phyloP scores from a whole-genome alignment of 1,140 invertebrate genomes.

The Pogonognathellus flavescens region DNA sequence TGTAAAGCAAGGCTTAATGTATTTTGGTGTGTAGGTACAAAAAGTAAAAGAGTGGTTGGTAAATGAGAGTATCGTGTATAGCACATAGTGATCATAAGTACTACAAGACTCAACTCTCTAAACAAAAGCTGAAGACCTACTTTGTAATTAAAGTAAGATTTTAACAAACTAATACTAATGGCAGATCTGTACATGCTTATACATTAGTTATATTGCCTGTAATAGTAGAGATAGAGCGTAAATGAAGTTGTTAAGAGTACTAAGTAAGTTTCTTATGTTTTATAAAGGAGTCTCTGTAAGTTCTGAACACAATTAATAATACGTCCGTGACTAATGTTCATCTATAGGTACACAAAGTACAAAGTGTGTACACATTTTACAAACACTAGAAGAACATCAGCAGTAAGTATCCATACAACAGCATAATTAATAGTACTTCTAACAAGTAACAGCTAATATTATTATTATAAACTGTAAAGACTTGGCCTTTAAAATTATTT shows the following conservation, averaged over 20 bases:
- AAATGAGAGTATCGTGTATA: too few relatives aligned
- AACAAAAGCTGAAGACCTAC: neutral
- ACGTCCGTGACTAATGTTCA: slow-evolving; percentile 3
- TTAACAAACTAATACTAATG: neutral
- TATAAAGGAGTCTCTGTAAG: neutral
- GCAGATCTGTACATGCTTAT: too few relatives aligned
- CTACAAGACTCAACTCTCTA: neutral
- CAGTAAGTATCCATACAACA: too few relatives aligned
- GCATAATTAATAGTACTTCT: neutral
- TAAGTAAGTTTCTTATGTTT: neutral
- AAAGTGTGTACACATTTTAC: too few relatives aligned
- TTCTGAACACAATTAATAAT: neutral
- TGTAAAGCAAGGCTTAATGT: neutral
- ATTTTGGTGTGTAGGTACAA: neutral
- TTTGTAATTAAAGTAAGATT: slow-evolving; percentile 13
- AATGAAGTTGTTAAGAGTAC: slow-evolving; percentile 3
- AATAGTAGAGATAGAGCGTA: neutral
- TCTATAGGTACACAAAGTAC: neutral
- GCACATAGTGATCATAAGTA: too few relatives aligned
- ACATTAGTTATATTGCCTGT: too few relatives aligned
- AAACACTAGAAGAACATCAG: neutral
- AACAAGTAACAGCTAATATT: neutral
- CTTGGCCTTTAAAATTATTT: slow-evolving; percentile 11
- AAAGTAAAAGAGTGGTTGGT: neutral
- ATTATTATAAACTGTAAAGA: neutral